Evolutionary conservation across 2,888 invertebrate genomes (phyloP).

Genomic region (Archips crataeganus): DNA sequence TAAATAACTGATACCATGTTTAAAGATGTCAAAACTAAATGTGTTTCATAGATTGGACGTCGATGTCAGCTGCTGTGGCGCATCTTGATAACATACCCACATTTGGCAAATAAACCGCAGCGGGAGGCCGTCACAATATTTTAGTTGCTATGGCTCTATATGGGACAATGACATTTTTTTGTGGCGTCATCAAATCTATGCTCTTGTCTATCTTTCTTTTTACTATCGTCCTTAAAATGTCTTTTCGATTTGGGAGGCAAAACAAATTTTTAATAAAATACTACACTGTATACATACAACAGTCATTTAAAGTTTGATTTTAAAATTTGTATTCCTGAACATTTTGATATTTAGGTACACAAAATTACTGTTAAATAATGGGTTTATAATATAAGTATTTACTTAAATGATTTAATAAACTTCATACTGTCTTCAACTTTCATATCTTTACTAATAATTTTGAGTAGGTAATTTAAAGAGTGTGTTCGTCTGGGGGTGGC

Average conservation of each 20-base stretch:
- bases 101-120: conserved; percentile 83
- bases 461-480: too few relatives aligned
- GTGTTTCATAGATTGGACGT: conserved; percentile 64
- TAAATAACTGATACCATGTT: conserved; percentile 46
- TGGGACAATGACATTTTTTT: conserved; percentile 63
- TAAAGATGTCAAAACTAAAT: conserved; percentile 53
- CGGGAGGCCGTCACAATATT: conserved; percentile 85
- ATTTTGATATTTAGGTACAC: not conserved
- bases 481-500: too few relatives aligned
- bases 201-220: conserved; percentile 20
- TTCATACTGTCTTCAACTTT: not conserved
- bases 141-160: conserved; percentile 75
- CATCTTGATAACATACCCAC: conserved; percentile 82
- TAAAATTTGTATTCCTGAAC: not conserved
- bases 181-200: conserved; percentile 40
- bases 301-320: not conserved
- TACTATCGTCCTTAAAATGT: not conserved
- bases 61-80: conserved; percentile 74
- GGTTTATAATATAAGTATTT: not conserved
- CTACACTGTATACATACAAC: not conserved
- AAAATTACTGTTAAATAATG: too few relatives aligned
- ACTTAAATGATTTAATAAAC: not conserved
- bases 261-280: not conserved
- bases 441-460: too few relatives aligned
- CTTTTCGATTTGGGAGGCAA: not conserved